phyloP scores from a whole-genome alignment of 2,113 vertebrate species.

The Campylomormyrus tamandua region DNA sequence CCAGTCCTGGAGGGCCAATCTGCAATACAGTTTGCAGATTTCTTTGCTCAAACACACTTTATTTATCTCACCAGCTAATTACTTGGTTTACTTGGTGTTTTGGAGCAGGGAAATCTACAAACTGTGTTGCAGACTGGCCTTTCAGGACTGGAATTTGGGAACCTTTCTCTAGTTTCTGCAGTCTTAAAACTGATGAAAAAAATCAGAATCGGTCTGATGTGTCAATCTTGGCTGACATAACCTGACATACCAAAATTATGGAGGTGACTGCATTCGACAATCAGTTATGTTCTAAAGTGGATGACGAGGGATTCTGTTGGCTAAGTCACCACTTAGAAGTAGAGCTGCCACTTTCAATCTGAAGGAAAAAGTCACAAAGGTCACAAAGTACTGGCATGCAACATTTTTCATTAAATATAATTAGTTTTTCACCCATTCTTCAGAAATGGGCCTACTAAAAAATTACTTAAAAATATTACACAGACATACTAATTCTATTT shows the following conservation, averaged over 20 bases:
- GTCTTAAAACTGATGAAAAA: not conserved
- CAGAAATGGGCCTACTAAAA: too few species aligned
- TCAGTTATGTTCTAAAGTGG: not conserved
- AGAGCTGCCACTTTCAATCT: not conserved
- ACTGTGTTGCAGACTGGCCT: not conserved
- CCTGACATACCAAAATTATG: not conserved
- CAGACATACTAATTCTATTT: too few species aligned
- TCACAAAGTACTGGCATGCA: not conserved
- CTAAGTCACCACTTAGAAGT: not conserved
- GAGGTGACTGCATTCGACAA: not conserved
- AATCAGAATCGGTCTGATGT: not conserved
- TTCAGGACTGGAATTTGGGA: not conserved
- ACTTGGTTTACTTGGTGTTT: not conserved
- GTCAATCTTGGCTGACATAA: not conserved
- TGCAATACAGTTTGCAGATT: not conserved
- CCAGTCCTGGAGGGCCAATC: not conserved
- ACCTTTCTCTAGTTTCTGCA: not conserved
- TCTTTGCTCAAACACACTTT: not conserved
- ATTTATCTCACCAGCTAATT: not conserved
- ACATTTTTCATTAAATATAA: not conserved
- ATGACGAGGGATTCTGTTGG: not conserved
- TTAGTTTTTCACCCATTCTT: too few species aligned
- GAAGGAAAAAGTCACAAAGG: not conserved
- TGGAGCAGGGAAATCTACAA: not conserved
- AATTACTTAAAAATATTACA: too few species aligned